Percentiles rank a stretch among this genome's conserved stretches.
phyloP scores from a whole-genome alignment of 2,113 vertebrate genomes.

The Dromas ardeola region DNA sequence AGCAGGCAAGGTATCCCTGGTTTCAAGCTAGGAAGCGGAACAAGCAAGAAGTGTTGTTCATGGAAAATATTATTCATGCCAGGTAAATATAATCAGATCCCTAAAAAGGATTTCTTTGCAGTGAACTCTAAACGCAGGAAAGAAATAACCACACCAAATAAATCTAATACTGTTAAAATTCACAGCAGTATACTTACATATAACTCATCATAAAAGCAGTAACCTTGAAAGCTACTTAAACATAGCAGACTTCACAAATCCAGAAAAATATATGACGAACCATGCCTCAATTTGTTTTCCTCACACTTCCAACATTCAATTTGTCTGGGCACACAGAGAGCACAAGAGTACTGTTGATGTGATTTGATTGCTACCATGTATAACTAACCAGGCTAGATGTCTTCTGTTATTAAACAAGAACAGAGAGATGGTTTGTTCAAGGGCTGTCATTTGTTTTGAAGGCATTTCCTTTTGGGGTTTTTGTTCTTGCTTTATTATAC shows the following conservation, averaged over 20 bases:
- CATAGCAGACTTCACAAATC: background rate
- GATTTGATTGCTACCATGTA: background rate
- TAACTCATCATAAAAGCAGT: background rate
- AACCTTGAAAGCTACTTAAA: background rate
- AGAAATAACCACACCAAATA: background rate
- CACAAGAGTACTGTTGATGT: background rate
- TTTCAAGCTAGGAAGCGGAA: background rate
- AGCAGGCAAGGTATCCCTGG: background rate
- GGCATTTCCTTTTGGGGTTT: background rate
- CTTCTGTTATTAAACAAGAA: background rate
- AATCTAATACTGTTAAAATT: background rate
- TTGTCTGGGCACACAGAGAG: conserved; percentile 13
- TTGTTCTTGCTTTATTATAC: background rate
- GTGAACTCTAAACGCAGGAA: background rate
- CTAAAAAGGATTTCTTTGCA: background rate
- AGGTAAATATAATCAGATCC: background rate
- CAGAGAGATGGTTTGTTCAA: background rate
- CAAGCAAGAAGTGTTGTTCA: background rate
- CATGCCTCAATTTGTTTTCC: conserved; percentile 24
- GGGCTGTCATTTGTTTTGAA: background rate
- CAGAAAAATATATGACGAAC: background rate
- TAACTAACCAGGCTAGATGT: background rate
- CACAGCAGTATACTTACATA: background rate
- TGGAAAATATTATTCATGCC: background rate
- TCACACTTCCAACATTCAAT: conserved; percentile 14